Evolutionary conservation across 2,113 vertebrate species (phyloP), one percentile per base, ranked within the genome.

Genomic region (Lucifuga dentata): DNA sequence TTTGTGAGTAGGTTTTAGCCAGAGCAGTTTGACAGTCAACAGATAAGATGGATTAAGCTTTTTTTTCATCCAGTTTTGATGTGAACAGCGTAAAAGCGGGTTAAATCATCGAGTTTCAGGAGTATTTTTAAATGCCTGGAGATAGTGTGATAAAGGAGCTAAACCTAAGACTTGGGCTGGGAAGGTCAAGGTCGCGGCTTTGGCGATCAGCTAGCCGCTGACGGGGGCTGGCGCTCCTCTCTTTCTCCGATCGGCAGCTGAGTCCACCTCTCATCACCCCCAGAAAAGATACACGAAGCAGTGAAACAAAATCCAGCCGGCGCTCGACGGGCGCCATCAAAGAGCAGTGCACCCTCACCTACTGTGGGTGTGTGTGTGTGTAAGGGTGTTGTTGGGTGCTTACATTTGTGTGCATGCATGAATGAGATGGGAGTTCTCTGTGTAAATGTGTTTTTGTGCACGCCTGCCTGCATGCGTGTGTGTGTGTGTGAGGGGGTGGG

Each of bases 11-110:
- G 92, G 93, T 93, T 93, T 93, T 93, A 93, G 93, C 92, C 80
- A 57, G 89, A 90, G 89, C 92, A 92, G 91, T 93, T 93, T 94
- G 93, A 94, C 93, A 94, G 92, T 93, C 90, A 93, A 93, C 93
- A 93, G 93, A 94, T 94, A 94, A 93, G 92, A 94, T 94, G 93
- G 92, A 94, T 94, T 94, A 94, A 92, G 91, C 87, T 90, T 83
- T 88, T n/a, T 91, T 91, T 86, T 91, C 92, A 93, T 92, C 92
- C 92, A 90, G 90, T 93, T 93, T 92, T 93, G 91, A 93, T 93
- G 91, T 92, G 90, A 92, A 92, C 89, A 86, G 92, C 90, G 88
- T 94, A 91, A 94, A 94, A 93, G 92, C 91, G 87, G 91, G 92
- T 93, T 93, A 93, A 94, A 92, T 92, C 91, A 88, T 90, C 86